These are phyloP conservation scores for Argopecten irradians DNA, from an alignment of 1,140 invertebrate genomes.

Conservation along the genomic window DNA sequence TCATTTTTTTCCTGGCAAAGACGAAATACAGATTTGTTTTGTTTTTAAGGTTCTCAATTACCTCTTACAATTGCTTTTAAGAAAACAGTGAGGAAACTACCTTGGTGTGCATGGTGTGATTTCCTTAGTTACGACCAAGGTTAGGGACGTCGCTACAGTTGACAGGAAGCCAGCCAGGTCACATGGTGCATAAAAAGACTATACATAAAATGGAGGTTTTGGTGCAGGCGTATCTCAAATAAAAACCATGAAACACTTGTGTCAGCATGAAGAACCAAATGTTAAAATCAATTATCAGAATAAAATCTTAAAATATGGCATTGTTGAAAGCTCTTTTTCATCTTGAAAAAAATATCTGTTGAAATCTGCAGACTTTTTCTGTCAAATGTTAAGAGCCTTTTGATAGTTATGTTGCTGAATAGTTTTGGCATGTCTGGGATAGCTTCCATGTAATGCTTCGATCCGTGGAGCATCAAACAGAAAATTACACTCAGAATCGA, in stretches of 20 bases:
- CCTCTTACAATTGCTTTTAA: background rate
- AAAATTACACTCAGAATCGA: slow-evolving; percentile 1
- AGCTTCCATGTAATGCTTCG: background rate
- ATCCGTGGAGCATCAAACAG: background rate
- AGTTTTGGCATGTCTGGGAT: background rate
- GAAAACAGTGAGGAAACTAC: background rate
- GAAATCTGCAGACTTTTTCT: background rate
- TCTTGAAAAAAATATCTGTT: slow-evolving; percentile 5
- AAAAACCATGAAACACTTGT: background rate
- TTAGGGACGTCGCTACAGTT: background rate
- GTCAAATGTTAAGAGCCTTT: slow-evolving; percentile 1
- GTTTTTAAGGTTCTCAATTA: background rate
- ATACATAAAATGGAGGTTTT: too few relatives aligned
- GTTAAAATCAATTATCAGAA: background rate
- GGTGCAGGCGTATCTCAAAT: background rate
- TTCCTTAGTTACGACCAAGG: background rate
- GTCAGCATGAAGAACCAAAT: background rate
- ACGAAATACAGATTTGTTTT: background rate
- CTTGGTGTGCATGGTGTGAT: background rate
- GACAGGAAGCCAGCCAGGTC: background rate
- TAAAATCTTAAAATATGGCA: background rate
- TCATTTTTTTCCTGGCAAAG: background rate
- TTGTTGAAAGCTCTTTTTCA: slow-evolving; percentile 15
- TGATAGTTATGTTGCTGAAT: slow-evolving; percentile 3
- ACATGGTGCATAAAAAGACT: background rate